A percentile compares a stretch with the other conserved stretches of the same genome.
These are phyloP conservation scores for Pangasius krempfi DNA, from an alignment of 2,797 vertebrate genomes.

Conservation along the genomic window DNA sequence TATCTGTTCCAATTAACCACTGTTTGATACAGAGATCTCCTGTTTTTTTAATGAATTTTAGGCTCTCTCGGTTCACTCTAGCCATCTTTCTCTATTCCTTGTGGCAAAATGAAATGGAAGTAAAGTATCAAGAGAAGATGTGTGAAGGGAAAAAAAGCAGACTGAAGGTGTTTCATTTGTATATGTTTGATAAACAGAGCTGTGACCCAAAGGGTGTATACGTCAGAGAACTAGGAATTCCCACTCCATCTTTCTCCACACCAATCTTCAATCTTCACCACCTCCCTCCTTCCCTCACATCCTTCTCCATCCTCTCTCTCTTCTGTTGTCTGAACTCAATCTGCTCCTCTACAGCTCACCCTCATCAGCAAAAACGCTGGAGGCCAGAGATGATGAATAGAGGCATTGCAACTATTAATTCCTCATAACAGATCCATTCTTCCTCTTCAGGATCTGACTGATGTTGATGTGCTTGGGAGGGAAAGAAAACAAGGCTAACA, in stretches of 20 bases:
- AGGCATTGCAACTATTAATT: constrained; percentile 55
- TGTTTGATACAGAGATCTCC: constrained; percentile 25
- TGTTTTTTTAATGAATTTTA: constrained; percentile 21
- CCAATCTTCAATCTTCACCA: constrained; percentile 9
- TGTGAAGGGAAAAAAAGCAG: not conserved
- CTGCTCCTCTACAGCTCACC: constrained; percentile 39
- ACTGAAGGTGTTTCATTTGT: constrained; percentile 20
- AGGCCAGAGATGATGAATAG: constrained; percentile 60
- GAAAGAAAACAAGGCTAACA: not conserved
- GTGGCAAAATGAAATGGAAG: not conserved
- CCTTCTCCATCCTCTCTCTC: not conserved
- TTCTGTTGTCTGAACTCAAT: constrained; percentile 31
- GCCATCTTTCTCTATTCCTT: not conserved
- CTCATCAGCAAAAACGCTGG: constrained; percentile 52
- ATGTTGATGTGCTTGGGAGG: constrained; percentile 39
- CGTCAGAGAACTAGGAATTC: constrained; percentile 34
- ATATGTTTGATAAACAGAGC: constrained; percentile 33
- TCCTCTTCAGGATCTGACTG: constrained; percentile 48
- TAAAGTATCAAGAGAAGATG: constrained; percentile 9
- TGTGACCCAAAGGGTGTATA: constrained; percentile 20
- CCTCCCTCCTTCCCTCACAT: constrained; percentile 1
- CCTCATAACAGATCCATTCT: constrained; percentile 50
- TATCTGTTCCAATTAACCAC: constrained; percentile 55
- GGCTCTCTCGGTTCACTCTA: not conserved
- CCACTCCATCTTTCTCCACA: not conserved